Conservation (phyloP, 2,888 invertebrate genomes). For the Nowickia ferox region DNA sequence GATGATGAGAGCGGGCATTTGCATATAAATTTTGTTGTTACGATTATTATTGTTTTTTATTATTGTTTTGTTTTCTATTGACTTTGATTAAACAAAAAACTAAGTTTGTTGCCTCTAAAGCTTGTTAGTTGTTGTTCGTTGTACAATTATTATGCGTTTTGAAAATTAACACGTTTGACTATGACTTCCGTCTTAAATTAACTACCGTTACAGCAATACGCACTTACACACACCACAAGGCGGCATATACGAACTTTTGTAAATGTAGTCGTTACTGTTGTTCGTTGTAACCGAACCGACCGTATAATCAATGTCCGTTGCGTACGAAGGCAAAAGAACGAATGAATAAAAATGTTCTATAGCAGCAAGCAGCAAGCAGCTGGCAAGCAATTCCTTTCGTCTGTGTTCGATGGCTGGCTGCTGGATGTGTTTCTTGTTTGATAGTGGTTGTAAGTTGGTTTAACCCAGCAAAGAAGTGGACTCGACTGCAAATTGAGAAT, state of each 20-base stretch:
- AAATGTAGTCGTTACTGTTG: neutral
- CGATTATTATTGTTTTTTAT: neutral
- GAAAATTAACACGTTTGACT: constrained; percentile 57
- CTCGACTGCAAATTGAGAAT: neutral
- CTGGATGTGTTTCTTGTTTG: constrained; percentile 39
- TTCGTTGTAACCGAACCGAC: constrained; percentile 22
- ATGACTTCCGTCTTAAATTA: constrained; percentile 57
- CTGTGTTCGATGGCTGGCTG: constrained; percentile 40
- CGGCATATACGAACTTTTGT: constrained; percentile 2
- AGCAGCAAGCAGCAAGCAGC: constrained; percentile 43
- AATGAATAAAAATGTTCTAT: constrained; percentile 66
- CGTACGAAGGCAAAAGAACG: constrained; percentile 70
- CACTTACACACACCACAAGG: neutral
- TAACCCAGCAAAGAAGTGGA: neutral
- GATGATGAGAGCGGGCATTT: constrained; percentile 1
- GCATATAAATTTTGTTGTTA: neutral
- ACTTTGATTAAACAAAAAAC: constrained; percentile 2
- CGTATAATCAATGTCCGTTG: constrained; percentile 67
- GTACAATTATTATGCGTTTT: constrained; percentile 4
- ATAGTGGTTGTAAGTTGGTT: constrained; percentile 34
- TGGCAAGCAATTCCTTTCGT: constrained; percentile 33
- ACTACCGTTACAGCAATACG: constrained; percentile 48
- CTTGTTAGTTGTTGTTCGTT: constrained; percentile 41
- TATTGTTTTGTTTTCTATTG: constrained; percentile 18
- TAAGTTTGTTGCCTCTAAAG: constrained; percentile 12